Base-by-base conservation (phyloP, 2,113 vertebrate species). In the Pithys albifrons region DNA sequence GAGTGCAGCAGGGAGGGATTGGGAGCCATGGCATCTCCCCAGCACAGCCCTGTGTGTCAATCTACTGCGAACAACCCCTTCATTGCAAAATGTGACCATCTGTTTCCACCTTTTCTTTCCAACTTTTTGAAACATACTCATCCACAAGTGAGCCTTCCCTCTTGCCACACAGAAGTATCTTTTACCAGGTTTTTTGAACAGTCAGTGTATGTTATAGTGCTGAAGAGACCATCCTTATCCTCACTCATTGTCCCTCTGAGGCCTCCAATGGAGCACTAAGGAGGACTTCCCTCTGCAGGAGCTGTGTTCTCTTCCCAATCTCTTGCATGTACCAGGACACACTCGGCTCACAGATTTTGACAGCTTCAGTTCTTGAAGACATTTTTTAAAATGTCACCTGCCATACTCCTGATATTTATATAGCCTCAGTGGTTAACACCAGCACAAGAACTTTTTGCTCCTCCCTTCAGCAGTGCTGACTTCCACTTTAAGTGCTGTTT, bases 311-410 rank as follows among this genome's bases (percentile, higher is more conserved):
- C 46, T n/a, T 80, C 55, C 59, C 72, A 45, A 2, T 7, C 72
- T 43, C 7, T 2, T 2, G 0, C 1, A 31, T 0, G 3, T 31
- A 19, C 52, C 49, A 73, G 28, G 54, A 58, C 71, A 45, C 4
- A 14, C 54, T 62, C 37, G 43, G 0, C 20, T 39, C 58, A 46
- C 54, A 88, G 45, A n/a, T 29, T 46, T 67, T 83, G 37, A n/a
- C 75, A 92, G 41, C 29, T 24, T 24, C 52, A 71, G 76, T n/a
- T 83, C 76, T 55, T 41, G 35, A 75, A 74, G 62, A 23, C 8
- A 37, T 52, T 73, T 82, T 51, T 14, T 4, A 23, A 14, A 69
- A 69, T 80, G 72, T 41, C 85, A 70, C 73, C 77, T 66, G 46
- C 24, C 18, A 10, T 71, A 75, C 73, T 77, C 61, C 46, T 84